Base-by-base conservation (phyloP, 2,797 vertebrate species). In the Amazonetta brasiliensis region DNA sequence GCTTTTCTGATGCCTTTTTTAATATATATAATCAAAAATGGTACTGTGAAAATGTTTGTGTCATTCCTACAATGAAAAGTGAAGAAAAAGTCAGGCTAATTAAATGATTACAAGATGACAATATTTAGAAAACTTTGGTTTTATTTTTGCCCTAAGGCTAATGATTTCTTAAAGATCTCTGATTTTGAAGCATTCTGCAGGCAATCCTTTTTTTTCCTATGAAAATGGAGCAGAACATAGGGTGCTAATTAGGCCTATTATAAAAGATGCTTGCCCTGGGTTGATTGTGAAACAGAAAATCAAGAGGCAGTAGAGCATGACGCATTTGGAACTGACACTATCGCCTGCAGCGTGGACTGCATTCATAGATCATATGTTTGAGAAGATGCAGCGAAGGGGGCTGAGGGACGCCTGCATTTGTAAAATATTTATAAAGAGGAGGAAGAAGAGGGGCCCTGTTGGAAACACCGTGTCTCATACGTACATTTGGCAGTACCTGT, bases 291-390 rank as follows among this genome's bases (percentile, higher is more conserved):
- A 96, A 91, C 62, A 91, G 88, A 96, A 96, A 97, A 95, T 95
- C 95, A 96, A 96, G 95, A 97, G 90, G 95, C 97, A 97, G 86
- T 84, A 79, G 95, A 96, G 96, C 95, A 50, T 97, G 93, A 91
- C 9, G 41, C 86, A 94, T 97, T 96, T 97, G 91, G 95, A 97
- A 97, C 85, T 71, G 94, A 97, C 94, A 96, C 96, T 94, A 55
- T 83, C 89, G 97, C 96, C 97, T 94, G 96, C 90, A 96, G 97
- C 91, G 0, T 46, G 74, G 68, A 67, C 92, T 94, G 86, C 92
- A 78, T 97, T 96, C 92, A 90, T 82, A 96, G 81, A 96, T 96
- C 94, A 83, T 96, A 96, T 96, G 92, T 94, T 97, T 95, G 80
- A 77, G 94, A 95, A 94, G 92, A 95, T 90, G 81, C 85, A 78